Conservation (phyloP, 2,113 vertebrate species). For the Tringa solitaria region DNA sequence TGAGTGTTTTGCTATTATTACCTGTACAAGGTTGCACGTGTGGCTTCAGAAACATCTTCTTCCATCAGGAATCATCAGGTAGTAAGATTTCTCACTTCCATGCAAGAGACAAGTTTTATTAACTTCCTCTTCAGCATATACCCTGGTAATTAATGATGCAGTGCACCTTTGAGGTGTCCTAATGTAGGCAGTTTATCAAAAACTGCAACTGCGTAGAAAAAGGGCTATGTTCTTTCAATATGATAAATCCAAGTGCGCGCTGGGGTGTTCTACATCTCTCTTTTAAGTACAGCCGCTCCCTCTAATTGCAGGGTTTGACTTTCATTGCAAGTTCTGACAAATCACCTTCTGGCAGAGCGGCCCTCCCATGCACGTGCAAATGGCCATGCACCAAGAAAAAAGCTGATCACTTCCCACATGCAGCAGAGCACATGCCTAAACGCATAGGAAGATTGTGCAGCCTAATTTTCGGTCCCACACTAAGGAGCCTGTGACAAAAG, state of each 20-base stretch:
- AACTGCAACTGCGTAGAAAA: constrained; percentile 6
- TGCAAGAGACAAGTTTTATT: constrained; percentile 64
- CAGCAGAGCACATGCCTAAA: background rate
- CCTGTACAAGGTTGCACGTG: constrained; percentile 64
- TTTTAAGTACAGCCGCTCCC: background rate
- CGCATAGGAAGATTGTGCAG: rapidly evolving
- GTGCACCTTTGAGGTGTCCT: constrained; percentile 37
- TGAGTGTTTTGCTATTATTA: constrained; percentile 71
- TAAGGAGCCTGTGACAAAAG: background rate
- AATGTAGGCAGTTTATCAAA: constrained; percentile 53
- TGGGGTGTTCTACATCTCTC: background rate
- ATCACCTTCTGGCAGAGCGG: background rate
- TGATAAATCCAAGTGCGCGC: background rate
- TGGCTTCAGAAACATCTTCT: constrained; percentile 61
- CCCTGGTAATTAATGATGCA: constrained; percentile 68
- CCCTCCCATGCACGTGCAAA: rapidly evolving
- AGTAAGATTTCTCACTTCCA: constrained; percentile 57
- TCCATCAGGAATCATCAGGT: constrained; percentile 51
- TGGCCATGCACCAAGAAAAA: background rate
- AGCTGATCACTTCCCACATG: background rate
- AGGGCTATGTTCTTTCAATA: background rate
- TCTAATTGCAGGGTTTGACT: constrained; percentile 29
- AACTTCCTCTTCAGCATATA: constrained; percentile 59
- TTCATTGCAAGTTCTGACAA: constrained; percentile 16
- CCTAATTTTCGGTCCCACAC: background rate